These are phyloP conservation scores for Pogonomyrmex barbatus DNA, from an alignment of 1,140 invertebrate species.

Conservation along the genomic window DNA sequence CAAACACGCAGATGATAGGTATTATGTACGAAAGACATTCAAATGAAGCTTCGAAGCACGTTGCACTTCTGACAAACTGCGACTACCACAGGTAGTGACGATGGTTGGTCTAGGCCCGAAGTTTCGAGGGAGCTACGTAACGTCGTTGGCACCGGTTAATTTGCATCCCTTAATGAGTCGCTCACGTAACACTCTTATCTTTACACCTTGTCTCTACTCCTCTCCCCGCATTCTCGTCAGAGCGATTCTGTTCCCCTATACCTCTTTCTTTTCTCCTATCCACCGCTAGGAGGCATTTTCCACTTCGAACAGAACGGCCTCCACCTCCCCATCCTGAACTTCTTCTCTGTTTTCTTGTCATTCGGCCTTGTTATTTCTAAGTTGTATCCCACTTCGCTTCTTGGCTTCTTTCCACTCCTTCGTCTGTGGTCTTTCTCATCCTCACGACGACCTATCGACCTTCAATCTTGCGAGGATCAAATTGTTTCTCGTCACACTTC, in stretches of 20 bases:
- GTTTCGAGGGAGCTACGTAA: constrained; percentile 76
- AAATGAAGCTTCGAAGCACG: constrained; percentile 75
- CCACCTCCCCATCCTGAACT: constrained; percentile 56
- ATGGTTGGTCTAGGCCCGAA: constrained; percentile 73
- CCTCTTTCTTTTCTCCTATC: constrained; percentile 5
- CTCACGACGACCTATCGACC: constrained; percentile 46
- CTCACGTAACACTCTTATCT: constrained; percentile 84
- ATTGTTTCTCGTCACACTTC: constrained; percentile 34
- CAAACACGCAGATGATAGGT: constrained; percentile 49
- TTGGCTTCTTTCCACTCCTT: constrained; percentile 52
- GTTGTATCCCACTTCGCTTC: constrained; percentile 62
- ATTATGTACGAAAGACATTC: constrained; percentile 58
- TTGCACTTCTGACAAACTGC: constrained; percentile 76
- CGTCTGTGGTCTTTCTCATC: constrained; percentile 59
- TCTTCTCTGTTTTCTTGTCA: constrained; percentile 80
- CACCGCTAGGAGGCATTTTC: constrained; percentile 40
- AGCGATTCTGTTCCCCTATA: constrained; percentile 54
- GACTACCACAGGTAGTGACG: constrained; percentile 68
- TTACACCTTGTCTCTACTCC: constrained; percentile 68
- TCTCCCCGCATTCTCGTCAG: constrained; percentile 22
- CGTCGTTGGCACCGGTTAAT: constrained; percentile 81
- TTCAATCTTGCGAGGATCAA: constrained; percentile 66
- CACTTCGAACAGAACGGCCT: constrained; percentile 58
- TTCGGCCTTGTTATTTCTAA: constrained; percentile 80
- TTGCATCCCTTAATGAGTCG: constrained; percentile 85